phyloP scores from a whole-genome alignment of 2,797 vertebrate genomes.

The Coreius guichenoti region DNA sequence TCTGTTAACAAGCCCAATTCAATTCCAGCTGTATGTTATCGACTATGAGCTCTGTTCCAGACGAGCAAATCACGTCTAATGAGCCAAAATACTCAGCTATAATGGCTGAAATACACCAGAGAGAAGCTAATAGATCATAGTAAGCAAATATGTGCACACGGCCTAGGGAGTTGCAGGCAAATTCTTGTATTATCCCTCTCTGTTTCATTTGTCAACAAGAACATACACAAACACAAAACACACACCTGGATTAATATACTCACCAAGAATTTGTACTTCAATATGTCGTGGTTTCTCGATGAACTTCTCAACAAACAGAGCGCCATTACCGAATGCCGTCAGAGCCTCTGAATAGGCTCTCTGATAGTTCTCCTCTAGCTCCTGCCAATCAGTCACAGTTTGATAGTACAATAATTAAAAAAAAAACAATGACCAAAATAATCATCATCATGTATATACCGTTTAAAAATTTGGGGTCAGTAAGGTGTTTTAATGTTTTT shows the following conservation, averaged over 20 bases:
- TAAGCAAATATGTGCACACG: conserved; percentile 29
- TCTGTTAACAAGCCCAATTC: conserved; percentile 56
- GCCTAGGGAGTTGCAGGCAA: conserved; percentile 19
- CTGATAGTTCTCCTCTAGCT: conserved; percentile 94
- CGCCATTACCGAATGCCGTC: conserved; percentile 90
- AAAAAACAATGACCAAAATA: neutral
- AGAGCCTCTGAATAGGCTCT: conserved; percentile 92
- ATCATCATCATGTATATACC: neutral
- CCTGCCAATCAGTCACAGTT: conserved; percentile 74
- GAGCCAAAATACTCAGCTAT: conserved; percentile 58
- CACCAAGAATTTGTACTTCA: conserved; percentile 96
- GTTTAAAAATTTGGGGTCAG: neutral
- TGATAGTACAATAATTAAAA: neutral
- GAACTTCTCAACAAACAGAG: conserved; percentile 93
- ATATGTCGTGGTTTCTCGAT: conserved; percentile 94
- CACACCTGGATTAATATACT: conserved; percentile 55
- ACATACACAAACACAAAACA: conserved; percentile 15
- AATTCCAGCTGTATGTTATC: conserved; percentile 59
- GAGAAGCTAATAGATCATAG: conserved; percentile 58
- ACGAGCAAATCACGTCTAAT: conserved; percentile 61
- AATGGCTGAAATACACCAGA: conserved; percentile 55
- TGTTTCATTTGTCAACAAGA: neutral
- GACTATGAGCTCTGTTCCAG: conserved; percentile 42
- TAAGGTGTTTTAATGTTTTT: no score
- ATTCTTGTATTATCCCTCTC: conserved; percentile 6